Percentiles rank a stretch among this genome's conserved stretches.
phyloP scores from a whole-genome alignment of 2,797 vertebrate genomes.

The Bucorvus abyssinicus region DNA sequence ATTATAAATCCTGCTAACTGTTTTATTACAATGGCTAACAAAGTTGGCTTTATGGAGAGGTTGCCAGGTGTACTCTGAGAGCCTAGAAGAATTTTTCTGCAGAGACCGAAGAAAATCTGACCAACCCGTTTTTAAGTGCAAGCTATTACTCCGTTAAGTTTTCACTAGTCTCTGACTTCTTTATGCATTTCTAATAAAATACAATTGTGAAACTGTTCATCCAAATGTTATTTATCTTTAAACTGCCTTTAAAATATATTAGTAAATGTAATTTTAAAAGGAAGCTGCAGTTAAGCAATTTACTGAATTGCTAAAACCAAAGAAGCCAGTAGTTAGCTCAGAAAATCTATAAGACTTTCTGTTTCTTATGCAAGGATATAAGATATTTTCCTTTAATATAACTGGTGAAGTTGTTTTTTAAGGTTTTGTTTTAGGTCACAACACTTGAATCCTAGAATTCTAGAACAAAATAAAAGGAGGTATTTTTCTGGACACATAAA shows the following conservation, averaged over 20 bases:
- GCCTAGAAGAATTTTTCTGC: neutral
- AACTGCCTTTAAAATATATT: neutral
- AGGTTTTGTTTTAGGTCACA: neutral
- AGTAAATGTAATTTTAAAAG: neutral
- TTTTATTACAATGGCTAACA: neutral
- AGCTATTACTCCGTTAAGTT: neutral
- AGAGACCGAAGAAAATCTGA: neutral
- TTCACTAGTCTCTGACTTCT: neutral
- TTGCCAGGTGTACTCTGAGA: neutral
- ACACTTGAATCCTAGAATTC: neutral
- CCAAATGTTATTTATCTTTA: neutral
- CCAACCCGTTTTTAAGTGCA: neutral
- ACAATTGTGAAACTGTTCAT: neutral
- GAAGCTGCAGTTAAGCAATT: neutral
- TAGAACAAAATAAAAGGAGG: neutral
- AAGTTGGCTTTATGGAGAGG: neutral
- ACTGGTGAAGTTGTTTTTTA: neutral
- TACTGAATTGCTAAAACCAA: neutral
- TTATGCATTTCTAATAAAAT: neutral
- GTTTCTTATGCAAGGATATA: neutral
- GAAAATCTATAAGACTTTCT: neutral
- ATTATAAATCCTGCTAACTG: neutral
- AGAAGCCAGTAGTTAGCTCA: neutral
- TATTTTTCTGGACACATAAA: neutral
- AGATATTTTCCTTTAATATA: neutral